Evolutionary conservation across 2,888 invertebrate species (phyloP).

Genomic region (Blastobasis lacticolella): DNA sequence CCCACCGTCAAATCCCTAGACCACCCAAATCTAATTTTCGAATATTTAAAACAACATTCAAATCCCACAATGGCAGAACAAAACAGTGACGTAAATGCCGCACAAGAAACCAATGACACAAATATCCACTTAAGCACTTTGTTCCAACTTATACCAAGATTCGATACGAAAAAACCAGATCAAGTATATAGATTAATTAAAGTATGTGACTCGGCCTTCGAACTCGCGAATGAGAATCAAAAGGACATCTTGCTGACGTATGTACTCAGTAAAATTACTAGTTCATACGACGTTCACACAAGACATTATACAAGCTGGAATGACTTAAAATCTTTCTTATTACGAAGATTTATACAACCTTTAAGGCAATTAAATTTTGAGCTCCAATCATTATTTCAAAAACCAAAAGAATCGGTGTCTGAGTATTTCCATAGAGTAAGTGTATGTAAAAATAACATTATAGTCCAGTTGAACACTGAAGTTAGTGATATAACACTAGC

Average conservation of each 20-base stretch:
- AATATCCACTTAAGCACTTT: neutral
- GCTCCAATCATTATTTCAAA: constrained; percentile 23
- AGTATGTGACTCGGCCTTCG: constrained; percentile 13
- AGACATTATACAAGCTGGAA: constrained; percentile 5
- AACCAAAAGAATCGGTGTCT: constrained; percentile 17
- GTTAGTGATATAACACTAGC: too few species aligned
- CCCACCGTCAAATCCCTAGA: too few species aligned
- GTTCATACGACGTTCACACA: constrained; percentile 11
- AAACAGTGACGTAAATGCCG: too few species aligned
- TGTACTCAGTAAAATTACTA: constrained; percentile 12
- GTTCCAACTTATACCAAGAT: constrained; percentile 5
- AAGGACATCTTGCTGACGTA: constrained; percentile 3
- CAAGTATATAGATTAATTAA: constrained; percentile 13
- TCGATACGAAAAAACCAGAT: constrained; percentile 7
- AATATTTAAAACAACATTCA: too few species aligned
- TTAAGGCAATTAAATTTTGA: constrained; percentile 18
- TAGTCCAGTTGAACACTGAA: too few species aligned
- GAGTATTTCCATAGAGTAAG: constrained; percentile 23
- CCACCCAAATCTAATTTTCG: too few species aligned
- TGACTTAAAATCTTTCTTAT: constrained; percentile 11
- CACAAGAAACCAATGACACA: too few species aligned
- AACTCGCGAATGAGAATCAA: constrained; percentile 2
- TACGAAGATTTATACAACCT: constrained; percentile 22
- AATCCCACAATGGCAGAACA: too few species aligned
- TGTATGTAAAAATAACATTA: constrained; percentile 12